Evolutionary conservation across 2,888 invertebrate genomes (phyloP), one percentile per base, ranked within the genome.

Genomic region (Elegia similella): DNA sequence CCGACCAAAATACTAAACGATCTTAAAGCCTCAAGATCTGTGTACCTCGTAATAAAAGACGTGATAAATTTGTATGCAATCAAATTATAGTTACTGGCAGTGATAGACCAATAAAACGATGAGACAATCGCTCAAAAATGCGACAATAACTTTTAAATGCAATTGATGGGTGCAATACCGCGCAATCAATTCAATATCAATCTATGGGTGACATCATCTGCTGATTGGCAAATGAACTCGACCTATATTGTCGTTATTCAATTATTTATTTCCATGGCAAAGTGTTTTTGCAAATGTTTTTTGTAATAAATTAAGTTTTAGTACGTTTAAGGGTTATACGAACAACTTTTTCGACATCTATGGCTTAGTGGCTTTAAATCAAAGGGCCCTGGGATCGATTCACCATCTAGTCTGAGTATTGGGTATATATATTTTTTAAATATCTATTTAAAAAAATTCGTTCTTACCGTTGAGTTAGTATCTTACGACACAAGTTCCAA

Each of bases 221-320:
- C 63, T 73, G 72, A 78, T 80, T 75, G 76, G 70, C 68, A 71
- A 70, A 72, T 73, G 74, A 81, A 75, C 72, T 76, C 77, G 80
- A 68, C 73, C 82, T 72, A 82, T 72, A 78, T 81, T 73, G 77
- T 72, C 71, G 76, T 82, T 80, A 88, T 86, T 85, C 86, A 83
- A 87, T 88, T 85, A 86, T 79, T 76, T 79, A 80, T 78, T 80
- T 82, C 85, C 82, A 81, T 82, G 84, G 75, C 76, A 76, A 83
- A 86, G 83, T 84, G 7, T 32, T 29, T 30, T 47, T 38, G 38
- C 38, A 38, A 38, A 38, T 38, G 3, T 38, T n/a, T 8, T 38
- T 2, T 10, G 10, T 10, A 10, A 12, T 7, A 10, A 5, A 1
- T 38, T 5, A 38, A 10, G n/a, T 12, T 38, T 3, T 2, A 3